phyloP scores from a whole-genome alignment of 2,888 invertebrate species.

The Torymus tubicola region DNA sequence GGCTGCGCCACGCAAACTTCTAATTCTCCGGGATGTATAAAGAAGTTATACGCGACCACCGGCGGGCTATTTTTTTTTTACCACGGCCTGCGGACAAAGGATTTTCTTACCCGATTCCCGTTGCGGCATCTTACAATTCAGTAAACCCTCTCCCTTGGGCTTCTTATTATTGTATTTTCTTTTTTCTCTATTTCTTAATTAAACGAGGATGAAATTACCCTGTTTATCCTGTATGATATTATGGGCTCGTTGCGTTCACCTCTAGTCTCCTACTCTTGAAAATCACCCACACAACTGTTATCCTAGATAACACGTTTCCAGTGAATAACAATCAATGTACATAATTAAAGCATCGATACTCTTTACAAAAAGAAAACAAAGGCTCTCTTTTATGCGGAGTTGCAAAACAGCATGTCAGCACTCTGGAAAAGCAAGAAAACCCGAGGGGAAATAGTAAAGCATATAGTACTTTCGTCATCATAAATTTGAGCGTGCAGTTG shows the following conservation, averaged over 20 bases:
- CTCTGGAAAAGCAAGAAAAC: too few relatives aligned
- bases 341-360: too few relatives aligned
- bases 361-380: too few relatives aligned
- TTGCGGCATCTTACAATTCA: background rate
- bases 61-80: slow-evolving; percentile 1
- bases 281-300: too few relatives aligned
- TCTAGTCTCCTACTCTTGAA: too few relatives aligned
- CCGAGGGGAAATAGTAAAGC: too few relatives aligned
- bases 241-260: background rate
- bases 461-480: too few relatives aligned
- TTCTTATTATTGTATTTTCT: slow-evolving; percentile 25
- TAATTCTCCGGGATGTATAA: slow-evolving; percentile 27
- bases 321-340: too few relatives aligned
- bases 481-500: background rate
- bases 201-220: slow-evolving; percentile 12
- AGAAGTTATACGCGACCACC: background rate
- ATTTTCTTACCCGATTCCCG: slow-evolving; percentile 15
- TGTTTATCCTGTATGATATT: slow-evolving; percentile 26
- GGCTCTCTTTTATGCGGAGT: too few relatives aligned
- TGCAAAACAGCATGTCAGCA: too few relatives aligned
- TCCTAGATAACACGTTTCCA: too few relatives aligned
- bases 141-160: background rate
- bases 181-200: slow-evolving; percentile 1
- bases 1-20: slow-evolving; percentile 42
- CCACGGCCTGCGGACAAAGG: slow-evolving; percentile 38